Percentiles rank a stretch among this genome's conserved stretches.
Conservation (phyloP, 2,797 vertebrate species). For the Acanthopagrus latus region DNA sequence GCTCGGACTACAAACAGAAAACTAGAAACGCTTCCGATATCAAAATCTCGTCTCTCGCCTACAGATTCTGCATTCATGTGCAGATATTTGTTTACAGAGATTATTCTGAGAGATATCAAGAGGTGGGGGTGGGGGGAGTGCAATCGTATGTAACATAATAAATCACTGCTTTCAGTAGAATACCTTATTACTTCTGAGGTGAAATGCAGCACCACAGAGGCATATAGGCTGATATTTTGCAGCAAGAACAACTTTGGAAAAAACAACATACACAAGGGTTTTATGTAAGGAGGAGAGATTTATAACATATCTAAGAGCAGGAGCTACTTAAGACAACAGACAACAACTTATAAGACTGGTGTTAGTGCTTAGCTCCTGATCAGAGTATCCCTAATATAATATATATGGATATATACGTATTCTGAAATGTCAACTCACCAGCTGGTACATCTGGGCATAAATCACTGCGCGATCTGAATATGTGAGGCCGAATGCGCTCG, state of each 20-base stretch:
- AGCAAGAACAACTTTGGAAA: background rate
- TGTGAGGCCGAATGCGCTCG: constrained; percentile 47
- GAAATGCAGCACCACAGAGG: background rate
- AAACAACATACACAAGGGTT: background rate
- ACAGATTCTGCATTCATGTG: too few species aligned
- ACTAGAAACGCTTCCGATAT: too few species aligned
- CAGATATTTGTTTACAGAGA: too few species aligned
- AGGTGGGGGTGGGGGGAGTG: too few species aligned
- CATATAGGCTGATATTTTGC: background rate
- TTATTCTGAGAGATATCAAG: background rate
- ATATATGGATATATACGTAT: background rate
- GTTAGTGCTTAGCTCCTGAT: background rate
- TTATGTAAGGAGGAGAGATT: background rate
- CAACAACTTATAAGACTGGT: constrained; percentile 1
- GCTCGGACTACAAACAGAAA: too few species aligned
- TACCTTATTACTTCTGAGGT: background rate
- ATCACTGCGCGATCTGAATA: constrained; percentile 63
- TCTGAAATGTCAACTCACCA: constrained; percentile 36
- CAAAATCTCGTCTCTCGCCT: too few species aligned
- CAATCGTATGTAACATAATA: constrained; percentile 1
- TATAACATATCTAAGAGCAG: background rate
- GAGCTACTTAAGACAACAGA: background rate
- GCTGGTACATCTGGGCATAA: constrained; percentile 66
- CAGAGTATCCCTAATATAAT: background rate
- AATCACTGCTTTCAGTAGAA: background rate